phyloP scores from a whole-genome alignment of 1,140 invertebrate genomes.

The Drosophila ohnishii region DNA sequence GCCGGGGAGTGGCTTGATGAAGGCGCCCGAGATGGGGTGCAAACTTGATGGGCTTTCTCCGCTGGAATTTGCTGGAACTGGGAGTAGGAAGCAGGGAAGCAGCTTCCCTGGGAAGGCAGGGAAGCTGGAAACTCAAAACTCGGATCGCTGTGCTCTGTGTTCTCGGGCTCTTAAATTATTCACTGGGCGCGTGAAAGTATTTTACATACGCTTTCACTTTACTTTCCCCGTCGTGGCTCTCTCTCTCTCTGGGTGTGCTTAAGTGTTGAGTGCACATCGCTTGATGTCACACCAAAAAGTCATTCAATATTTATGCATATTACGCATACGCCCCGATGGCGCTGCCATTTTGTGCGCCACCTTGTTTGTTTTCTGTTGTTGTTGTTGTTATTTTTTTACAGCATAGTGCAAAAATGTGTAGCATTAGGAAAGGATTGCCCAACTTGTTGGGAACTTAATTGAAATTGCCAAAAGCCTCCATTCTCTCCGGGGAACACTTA shows the following conservation, averaged over 20 bases:
- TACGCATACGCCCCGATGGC: constrained; percentile 45
- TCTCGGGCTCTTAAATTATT: constrained; percentile 52
- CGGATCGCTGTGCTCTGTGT: constrained; percentile 17
- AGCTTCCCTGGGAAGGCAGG: too few relatives aligned
- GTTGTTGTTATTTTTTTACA: neutral
- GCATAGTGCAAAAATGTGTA: constrained; percentile 58
- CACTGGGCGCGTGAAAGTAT: constrained; percentile 60
- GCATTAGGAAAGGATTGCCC: constrained; percentile 35
- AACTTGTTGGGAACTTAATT: constrained; percentile 57
- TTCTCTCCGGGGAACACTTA: constrained; percentile 35
- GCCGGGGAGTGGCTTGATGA: constrained; percentile 40
- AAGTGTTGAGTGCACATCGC: constrained; percentile 58
- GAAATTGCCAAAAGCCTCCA: constrained; percentile 42
- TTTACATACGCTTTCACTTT: constrained; percentile 63
- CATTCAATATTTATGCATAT: constrained; percentile 63
- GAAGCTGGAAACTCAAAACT: neutral
- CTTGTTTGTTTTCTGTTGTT: neutral
- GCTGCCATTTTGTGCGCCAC: neutral
- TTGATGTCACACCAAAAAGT: constrained; percentile 61
- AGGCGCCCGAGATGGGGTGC: constrained; percentile 35
- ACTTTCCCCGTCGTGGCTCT: constrained; percentile 6
- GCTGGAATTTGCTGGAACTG: neutral
- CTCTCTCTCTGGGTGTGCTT: constrained; percentile 11
- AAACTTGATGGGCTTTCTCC: constrained; percentile 34
- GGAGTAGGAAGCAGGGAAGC: neutral